Conservation (phyloP, 1,140 invertebrate species). For the Zaprionus capensis region DNA sequence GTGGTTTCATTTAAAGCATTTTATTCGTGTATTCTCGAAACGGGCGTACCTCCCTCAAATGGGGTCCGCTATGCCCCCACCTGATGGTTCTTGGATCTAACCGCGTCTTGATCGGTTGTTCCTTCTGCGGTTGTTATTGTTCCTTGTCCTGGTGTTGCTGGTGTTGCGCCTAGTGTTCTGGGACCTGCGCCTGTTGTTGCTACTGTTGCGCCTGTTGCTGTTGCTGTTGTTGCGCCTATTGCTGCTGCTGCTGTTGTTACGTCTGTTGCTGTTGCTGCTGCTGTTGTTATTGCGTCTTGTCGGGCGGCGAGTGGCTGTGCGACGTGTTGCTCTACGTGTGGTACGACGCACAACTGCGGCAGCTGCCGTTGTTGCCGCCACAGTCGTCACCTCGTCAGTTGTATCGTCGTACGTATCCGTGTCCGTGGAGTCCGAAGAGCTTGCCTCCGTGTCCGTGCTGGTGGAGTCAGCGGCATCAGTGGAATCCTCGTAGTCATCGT, state of each 20-base stretch:
- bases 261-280: conserved; percentile 19
- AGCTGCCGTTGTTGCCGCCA: not conserved
- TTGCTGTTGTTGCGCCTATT: conserved; percentile 14
- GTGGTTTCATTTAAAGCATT: not conserved
- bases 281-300: conserved; percentile 14
- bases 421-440: not conserved
- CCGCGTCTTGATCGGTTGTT: conserved; percentile 23
- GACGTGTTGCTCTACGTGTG: not conserved
- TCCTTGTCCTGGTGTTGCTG: not conserved
- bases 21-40: not conserved
- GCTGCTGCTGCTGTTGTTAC: conserved; percentile 11
- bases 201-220: conserved; percentile 10
- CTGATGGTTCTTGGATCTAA: conserved; percentile 1
- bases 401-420: not conserved
- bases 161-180: conserved; percentile 33
- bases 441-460: not conserved
- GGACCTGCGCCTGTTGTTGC: not conserved
- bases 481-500: not conserved
- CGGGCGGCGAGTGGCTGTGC: not conserved
- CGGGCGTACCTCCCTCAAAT: not conserved
- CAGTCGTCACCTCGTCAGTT: not conserved
- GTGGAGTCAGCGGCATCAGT: not conserved
- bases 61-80: not conserved
- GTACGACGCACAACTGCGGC: not conserved
- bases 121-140: not conserved